These are phyloP conservation scores for Dryoscopus gambensis DNA, from an alignment of 2,113 vertebrate genomes.

Conservation along the genomic window DNA sequence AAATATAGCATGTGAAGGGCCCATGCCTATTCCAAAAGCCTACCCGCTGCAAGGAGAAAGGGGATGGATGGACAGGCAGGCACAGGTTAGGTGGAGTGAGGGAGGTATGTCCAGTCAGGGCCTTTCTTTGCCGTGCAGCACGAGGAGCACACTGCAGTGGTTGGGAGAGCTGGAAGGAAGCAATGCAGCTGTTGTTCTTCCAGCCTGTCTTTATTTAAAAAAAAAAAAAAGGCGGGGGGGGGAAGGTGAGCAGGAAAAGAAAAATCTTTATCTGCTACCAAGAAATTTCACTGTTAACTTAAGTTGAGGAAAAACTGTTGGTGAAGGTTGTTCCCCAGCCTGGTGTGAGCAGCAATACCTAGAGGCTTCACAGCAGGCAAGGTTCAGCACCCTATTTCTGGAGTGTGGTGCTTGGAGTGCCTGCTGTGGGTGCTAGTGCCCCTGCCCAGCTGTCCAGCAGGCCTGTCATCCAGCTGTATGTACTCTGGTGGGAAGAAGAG, in stretches of 20 bases:
- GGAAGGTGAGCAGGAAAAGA: not conserved
- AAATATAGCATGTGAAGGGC: not conserved
- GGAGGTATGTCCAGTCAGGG: not conserved
- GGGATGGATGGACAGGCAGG: not conserved
- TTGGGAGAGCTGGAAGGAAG: not conserved
- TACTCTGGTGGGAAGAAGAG: not conserved
- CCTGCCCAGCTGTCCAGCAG: fast-evolving
- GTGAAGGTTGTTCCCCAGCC: not conserved
- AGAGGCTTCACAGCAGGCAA: not conserved
- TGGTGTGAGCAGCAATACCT: not conserved
- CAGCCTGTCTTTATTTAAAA: not conserved
- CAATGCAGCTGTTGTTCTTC: not conserved
- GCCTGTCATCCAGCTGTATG: not conserved
- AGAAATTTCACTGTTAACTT: not conserved
- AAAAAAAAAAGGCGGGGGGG: not conserved
- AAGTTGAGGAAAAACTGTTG: not conserved
- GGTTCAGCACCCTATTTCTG: not conserved
- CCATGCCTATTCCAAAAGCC: not conserved
- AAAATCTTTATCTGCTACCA: not conserved
- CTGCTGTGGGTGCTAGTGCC: fast-evolving
- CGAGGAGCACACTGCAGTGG: fast-evolving
- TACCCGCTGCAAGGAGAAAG: not conserved
- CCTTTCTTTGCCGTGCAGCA: not conserved
- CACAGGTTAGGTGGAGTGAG: not conserved
- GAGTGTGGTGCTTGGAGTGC: fast-evolving